Evolutionary conservation across 37 sponge, comb jelly and placozoan species (phyloP), one percentile per base, ranked within the genome.

Genomic region (Halichondria panicea): DNA sequence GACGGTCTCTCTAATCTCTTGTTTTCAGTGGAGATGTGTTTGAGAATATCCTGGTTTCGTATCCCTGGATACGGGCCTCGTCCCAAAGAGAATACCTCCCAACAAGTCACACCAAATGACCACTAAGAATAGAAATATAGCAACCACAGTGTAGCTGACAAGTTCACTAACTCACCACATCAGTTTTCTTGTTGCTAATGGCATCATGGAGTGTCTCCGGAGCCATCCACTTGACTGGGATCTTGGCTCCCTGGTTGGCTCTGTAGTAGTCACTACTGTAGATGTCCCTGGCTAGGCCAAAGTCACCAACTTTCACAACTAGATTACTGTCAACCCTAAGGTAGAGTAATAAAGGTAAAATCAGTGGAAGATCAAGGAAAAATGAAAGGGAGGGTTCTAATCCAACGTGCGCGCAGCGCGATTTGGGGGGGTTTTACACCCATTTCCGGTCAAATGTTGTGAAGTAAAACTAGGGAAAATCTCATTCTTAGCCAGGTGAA

Each of bases 1-100:
- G 45, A 36, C 43, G 86, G 80, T 37, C 35, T 62, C 11, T 22
- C 39, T 28, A 79, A 53, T 43, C 55, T 78, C 31, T n/a, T n/a
- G 80, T 80, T 5, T 50, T 63, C 31, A 61, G 64, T 40, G n/a
- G n/a, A n/a, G n/a, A 86, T 86, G 9, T 75, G 64, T 41, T 86
- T 62, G 25, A 72, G 71, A 3, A 86, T 27, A 21, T 86, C 86
- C 12, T 72, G 45, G 60, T 86, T 86, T n/a, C 52, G 73, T 24
- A 88, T 52, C 41, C 84, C 83, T 42, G 89, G 89, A 31, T 88
- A 88, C 0, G 89, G 89, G 59, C 71, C 66, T 35, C 76, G 72
- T 3, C 89, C 89, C 69, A 87, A 56, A 33, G 42, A 52, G 45
- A 77, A 77, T n/a, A 77, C 55, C 77, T 75, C 76, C 76, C 76